Evolutionary conservation across 1,140 invertebrate species (phyloP).

Genomic region (Chlorops oryzae): DNA sequence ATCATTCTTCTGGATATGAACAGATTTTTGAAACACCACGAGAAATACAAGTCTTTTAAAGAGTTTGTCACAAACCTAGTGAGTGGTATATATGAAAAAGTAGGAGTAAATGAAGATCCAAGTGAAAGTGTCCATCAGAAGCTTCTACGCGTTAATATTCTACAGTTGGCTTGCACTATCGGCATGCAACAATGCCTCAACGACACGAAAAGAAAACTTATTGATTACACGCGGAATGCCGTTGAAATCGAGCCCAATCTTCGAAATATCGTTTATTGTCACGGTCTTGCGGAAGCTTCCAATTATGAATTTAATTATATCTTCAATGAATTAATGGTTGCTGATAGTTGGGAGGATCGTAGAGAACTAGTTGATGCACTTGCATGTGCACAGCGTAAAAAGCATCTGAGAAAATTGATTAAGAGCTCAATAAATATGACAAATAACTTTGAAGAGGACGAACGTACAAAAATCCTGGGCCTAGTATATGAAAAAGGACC

Average conservation of each 20-base stretch:
- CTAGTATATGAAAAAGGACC: no score
- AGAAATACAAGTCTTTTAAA: slow-evolving; percentile 27
- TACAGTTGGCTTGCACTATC: slow-evolving; percentile 50
- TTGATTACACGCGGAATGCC: slow-evolving; percentile 42
- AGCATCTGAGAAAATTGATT: slow-evolving; percentile 30
- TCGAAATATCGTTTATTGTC: slow-evolving; percentile 57
- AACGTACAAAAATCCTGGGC: no score
- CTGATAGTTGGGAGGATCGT: slow-evolving; percentile 55
- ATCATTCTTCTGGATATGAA: slow-evolving; percentile 38
- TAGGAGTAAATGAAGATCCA: slow-evolving; percentile 39
- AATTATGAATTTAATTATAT: slow-evolving; percentile 59
- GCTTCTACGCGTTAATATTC: slow-evolving; percentile 44
- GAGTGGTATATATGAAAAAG: slow-evolving; percentile 33
- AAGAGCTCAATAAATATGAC: slow-evolving; percentile 34
- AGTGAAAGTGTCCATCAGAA: slow-evolving; percentile 44
- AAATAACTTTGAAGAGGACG: no score
- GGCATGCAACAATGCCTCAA: slow-evolving; percentile 47
- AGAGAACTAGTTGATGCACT: slow-evolving; percentile 51
- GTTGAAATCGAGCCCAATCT: slow-evolving; percentile 34
- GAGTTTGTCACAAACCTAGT: slow-evolving; percentile 37
- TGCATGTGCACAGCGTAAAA: slow-evolving; percentile 50
- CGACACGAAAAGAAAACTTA: slow-evolving; percentile 47
- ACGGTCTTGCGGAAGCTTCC: slow-evolving; percentile 56
- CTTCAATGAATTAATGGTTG: slow-evolving; percentile 53
- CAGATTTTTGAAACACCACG: slow-evolving; percentile 28